phyloP scores from a whole-genome alignment of 2,113 vertebrate genomes.

The Gavialis gangeticus region DNA sequence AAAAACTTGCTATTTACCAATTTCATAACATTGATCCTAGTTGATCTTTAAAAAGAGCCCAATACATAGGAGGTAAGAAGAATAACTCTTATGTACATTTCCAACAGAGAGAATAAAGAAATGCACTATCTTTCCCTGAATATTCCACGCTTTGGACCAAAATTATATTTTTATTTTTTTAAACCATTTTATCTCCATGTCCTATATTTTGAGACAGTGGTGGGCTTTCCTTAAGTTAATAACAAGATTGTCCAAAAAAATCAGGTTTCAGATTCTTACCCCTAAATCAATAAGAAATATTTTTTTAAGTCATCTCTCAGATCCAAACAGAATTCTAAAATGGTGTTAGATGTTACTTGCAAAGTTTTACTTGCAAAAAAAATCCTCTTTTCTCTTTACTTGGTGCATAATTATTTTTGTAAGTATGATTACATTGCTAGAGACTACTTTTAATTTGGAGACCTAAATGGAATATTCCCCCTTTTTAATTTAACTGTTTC shows the following conservation, averaged over 20 bases:
- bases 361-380: not conserved
- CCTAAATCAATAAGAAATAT: not conserved
- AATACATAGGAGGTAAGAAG: slow-evolving; percentile 21
- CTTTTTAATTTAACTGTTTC: not conserved
- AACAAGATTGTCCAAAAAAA: not conserved
- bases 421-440: not conserved
- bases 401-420: not conserved
- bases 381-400: not conserved
- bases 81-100: not conserved
- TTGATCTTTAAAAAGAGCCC: slow-evolving; percentile 37
- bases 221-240: not conserved
- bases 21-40: slow-evolving; percentile 22
- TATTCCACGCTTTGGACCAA: not conserved
- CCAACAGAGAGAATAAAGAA: slow-evolving; percentile 18
- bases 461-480: not conserved
- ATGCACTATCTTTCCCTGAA: not conserved
- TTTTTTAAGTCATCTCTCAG: not conserved
- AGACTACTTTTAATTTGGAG: not conserved
- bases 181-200: not conserved
- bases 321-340: not conserved
- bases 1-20: slow-evolving; percentile 8
- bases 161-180: not conserved
- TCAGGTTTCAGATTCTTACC: not conserved
- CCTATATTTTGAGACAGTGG: not conserved
- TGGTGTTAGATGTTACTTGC: not conserved